These are phyloP conservation scores for Oxyura jamaicensis DNA, from an alignment of 2,113 vertebrate genomes.

Conservation along the genomic window DNA sequence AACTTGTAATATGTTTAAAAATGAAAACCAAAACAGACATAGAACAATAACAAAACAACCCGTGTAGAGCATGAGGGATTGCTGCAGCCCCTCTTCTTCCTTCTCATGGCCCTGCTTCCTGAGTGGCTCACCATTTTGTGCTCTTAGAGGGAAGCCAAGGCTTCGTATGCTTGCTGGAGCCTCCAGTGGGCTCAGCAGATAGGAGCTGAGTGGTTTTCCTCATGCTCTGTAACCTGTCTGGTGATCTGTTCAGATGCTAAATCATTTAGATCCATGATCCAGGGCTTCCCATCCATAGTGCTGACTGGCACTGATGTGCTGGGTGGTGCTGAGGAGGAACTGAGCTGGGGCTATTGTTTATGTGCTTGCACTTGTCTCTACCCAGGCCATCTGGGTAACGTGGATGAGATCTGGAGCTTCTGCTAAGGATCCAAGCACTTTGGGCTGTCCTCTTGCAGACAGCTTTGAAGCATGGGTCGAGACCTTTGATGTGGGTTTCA, in stretches of 20 bases:
- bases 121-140: rapidly evolving
- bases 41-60: neutral
- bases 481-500: neutral
- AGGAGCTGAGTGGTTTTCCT: neutral
- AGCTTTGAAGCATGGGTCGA: neutral
- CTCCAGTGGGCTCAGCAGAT: rapidly evolving
- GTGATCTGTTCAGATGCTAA: neutral
- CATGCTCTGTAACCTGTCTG: neutral
- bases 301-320: neutral
- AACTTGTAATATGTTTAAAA: neutral
- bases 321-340: neutral
- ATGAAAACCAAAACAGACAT: neutral
- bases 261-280: neutral
- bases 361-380: neutral
- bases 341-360: rapidly evolving
- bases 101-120: neutral
- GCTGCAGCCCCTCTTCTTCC: neutral
- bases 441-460: neutral
- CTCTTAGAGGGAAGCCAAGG: neutral
- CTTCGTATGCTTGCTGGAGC: neutral
- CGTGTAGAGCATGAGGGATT: neutral
- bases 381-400: rapidly evolving
- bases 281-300: neutral
- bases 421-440: neutral
- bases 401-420: neutral